phyloP scores from a whole-genome alignment of 2,888 invertebrate genomes.

The Tinea trinotella region DNA sequence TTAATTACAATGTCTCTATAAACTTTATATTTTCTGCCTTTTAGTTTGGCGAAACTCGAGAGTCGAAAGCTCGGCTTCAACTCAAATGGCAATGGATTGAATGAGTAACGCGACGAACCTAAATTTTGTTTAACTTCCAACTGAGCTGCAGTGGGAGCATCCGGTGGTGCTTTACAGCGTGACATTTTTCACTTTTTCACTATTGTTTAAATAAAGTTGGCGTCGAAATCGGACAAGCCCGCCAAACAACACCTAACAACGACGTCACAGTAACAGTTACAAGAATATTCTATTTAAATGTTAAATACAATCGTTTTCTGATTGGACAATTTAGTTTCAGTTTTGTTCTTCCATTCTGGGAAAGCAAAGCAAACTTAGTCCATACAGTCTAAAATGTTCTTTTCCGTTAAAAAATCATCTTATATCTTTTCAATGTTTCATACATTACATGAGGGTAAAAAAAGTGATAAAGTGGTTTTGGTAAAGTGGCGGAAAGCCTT shows the following conservation, averaged over 20 bases:
- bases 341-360: no score
- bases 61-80: constrained; percentile 92
- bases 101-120: constrained; percentile 84
- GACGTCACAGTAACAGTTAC: constrained; percentile 73
- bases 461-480: no score
- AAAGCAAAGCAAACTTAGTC: no score
- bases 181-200: constrained; percentile 65
- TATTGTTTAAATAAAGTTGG: constrained; percentile 45
- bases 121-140: constrained; percentile 94
- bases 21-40: constrained; percentile 96
- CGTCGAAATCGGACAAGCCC: constrained; percentile 56
- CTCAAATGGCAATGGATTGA: constrained; percentile 91
- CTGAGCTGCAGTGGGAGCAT: constrained; percentile 88
- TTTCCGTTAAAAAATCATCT: no score
- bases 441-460: no score
- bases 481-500: no score
- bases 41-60: constrained; percentile 93
- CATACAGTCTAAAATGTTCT: no score
- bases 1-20: constrained; percentile 91
- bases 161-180: constrained; percentile 78
- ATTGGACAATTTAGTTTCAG: no score
- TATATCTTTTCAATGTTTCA: no score
- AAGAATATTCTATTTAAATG: constrained; percentile 20
- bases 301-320: not conserved
- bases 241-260: constrained; percentile 78